Conservation (phyloP, 2,888 invertebrate species). For the Campoplex capitator region DNA sequence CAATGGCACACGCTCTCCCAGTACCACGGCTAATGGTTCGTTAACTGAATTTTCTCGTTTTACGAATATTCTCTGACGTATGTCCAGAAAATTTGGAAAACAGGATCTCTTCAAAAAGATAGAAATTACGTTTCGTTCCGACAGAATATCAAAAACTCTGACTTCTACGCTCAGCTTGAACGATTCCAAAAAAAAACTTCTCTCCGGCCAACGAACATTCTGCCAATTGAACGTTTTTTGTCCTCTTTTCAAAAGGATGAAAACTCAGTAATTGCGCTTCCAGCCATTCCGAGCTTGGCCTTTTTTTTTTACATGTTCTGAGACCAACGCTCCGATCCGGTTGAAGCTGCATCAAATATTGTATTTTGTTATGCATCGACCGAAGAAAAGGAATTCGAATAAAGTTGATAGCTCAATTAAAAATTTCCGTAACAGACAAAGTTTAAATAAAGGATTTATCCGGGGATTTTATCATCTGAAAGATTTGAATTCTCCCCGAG, state of each 20-base stretch:
- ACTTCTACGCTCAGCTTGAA: too few species aligned
- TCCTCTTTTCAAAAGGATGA: too few species aligned
- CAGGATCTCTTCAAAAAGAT: too few species aligned
- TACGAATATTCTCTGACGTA: background rate
- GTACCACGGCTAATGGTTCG: background rate
- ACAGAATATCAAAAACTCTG: too few species aligned
- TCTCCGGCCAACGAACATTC: too few species aligned
- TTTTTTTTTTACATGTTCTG: background rate
- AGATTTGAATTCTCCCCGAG: background rate
- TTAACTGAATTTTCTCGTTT: background rate
- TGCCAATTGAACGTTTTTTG: too few species aligned
- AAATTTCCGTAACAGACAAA: background rate
- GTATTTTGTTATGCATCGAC: background rate
- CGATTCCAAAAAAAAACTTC: too few species aligned
- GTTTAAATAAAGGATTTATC: background rate
- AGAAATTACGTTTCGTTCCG: too few species aligned
- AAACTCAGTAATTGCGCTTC: background rate
- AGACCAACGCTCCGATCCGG: background rate
- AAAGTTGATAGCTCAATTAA: background rate
- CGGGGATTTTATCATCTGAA: background rate
- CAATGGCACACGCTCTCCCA: background rate
- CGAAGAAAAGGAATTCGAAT: background rate
- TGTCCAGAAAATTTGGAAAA: background rate
- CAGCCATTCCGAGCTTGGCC: too few species aligned
- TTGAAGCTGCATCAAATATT: background rate